Evolutionary conservation across 2,888 invertebrate species (phyloP).

Genomic region (Agrilus biguttatus): DNA sequence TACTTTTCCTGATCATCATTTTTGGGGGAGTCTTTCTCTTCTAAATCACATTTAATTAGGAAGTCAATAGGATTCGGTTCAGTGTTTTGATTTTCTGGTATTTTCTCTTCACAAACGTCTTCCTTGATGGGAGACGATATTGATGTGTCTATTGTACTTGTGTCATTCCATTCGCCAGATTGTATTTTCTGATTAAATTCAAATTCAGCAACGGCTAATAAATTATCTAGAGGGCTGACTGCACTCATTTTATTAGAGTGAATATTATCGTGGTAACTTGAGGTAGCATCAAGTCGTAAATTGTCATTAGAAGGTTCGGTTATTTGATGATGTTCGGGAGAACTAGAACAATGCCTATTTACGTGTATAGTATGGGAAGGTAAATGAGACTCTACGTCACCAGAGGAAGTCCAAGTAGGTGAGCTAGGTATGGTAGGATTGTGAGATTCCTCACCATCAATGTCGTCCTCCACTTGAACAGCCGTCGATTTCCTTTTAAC

Average conservation of each 20-base stretch:
- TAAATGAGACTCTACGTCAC: constrained; percentile 44
- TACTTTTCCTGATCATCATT: constrained; percentile 10
- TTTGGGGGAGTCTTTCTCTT: constrained; percentile 22
- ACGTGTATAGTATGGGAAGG: constrained; percentile 47
- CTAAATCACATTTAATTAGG: constrained; percentile 12
- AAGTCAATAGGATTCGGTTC: constrained; percentile 17
- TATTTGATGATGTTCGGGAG: constrained; percentile 15
- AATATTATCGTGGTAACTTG: constrained; percentile 22
- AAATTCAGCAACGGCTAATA: constrained; percentile 48
- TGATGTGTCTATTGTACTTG: neutral
- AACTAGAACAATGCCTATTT: constrained; percentile 26
- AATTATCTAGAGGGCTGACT: constrained; percentile 41
- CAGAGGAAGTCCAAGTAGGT: constrained; percentile 29
- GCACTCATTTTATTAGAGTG: constrained; percentile 26
- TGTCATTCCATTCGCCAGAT: constrained; percentile 24
- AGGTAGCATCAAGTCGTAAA: constrained; percentile 26
- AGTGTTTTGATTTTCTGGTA: neutral
- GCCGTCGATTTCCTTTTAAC: constrained; percentile 25
- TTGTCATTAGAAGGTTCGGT: constrained; percentile 9
- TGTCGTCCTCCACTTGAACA: constrained; percentile 25
- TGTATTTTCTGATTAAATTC: constrained; percentile 45
- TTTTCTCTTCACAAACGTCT: constrained; percentile 1
- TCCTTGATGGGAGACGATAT: neutral
- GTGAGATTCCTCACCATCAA: constrained; percentile 11
- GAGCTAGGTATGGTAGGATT: constrained; percentile 11